These are phyloP conservation scores for Onychostoma macrolepis DNA, from an alignment of 2,113 vertebrate species.

Conservation along the genomic window DNA sequence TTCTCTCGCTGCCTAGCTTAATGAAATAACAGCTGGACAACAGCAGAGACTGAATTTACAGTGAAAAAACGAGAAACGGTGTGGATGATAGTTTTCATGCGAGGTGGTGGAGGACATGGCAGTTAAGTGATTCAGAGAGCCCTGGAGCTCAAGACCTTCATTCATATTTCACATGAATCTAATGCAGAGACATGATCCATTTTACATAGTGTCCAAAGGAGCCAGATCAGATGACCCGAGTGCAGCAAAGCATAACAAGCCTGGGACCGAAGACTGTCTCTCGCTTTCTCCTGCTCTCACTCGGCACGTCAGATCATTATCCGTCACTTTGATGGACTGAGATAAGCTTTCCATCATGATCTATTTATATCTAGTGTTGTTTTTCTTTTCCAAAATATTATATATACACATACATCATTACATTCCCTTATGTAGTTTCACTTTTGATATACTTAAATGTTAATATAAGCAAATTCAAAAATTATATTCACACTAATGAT, in stretches of 20 bases:
- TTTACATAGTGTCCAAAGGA: conserved; percentile 37
- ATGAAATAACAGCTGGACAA: conserved; percentile 15
- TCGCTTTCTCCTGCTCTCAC: conserved; percentile 41
- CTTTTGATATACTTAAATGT: background rate
- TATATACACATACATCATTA: background rate
- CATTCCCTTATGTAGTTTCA: background rate
- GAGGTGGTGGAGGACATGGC: conserved; percentile 6
- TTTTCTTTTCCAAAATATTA: background rate
- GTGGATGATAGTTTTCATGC: background rate
- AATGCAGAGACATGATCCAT: conserved; percentile 32
- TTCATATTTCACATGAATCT: conserved; percentile 44
- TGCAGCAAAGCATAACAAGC: conserved; percentile 48
- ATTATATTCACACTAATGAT: background rate
- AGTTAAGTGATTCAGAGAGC: conserved; percentile 42
- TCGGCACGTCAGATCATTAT: conserved; percentile 13
- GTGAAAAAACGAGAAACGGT: background rate
- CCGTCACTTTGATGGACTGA: background rate
- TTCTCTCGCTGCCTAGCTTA: background rate
- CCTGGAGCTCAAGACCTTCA: conserved; percentile 35
- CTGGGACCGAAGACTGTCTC: conserved; percentile 23
- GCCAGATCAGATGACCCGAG: conserved; percentile 20
- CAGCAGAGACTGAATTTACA: background rate
- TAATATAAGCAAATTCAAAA: background rate
- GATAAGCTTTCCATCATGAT: background rate
- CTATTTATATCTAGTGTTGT: background rate